Percentiles rank a stretch among this genome's conserved stretches.
Evolutionary conservation across 2,113 vertebrate species (phyloP).

Genomic region (Thymallus thymallus): DNA sequence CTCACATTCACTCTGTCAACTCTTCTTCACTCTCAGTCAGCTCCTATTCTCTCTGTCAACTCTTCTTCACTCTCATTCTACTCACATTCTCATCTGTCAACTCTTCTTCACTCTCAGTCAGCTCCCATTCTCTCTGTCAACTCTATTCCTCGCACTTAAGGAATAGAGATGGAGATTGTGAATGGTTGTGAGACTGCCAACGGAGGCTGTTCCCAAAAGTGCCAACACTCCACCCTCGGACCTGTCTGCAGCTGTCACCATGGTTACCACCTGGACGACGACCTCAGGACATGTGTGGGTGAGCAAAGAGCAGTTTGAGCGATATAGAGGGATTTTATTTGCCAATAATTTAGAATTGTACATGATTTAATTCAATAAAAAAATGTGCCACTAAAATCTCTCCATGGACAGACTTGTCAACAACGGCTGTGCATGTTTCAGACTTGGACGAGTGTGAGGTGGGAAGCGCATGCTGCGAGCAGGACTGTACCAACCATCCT

Average conservation of each 20-base stretch:
- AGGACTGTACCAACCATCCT: slow-evolving; percentile 89
- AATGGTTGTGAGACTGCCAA: slow-evolving; percentile 89
- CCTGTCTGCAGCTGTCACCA: slow-evolving; percentile 85
- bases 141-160: too few species aligned
- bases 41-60: too few species aligned
- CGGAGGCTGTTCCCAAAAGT: slow-evolving; percentile 87
- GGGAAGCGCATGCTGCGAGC: slow-evolving; percentile 83
- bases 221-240: slow-evolving; percentile 82
- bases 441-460: slow-evolving; percentile 85
- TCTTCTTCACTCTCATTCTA: too few species aligned
- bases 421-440: slow-evolving; percentile 52
- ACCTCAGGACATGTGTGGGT: slow-evolving; percentile 88
- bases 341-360: too few species aligned
- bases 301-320: neutral
- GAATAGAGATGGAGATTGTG: slow-evolving; percentile 96
- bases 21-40: too few species aligned
- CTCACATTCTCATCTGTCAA: too few species aligned
- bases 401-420: neutral
- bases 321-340: too few species aligned
- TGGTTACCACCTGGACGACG: slow-evolving; percentile 78
- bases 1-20: too few species aligned
- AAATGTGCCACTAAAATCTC: too few species aligned
- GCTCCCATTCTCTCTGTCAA: too few species aligned
- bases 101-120: too few species aligned
- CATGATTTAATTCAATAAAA: too few species aligned